Conservation (phyloP, 2,113 vertebrate species). For the Plestiodon gilberti region DNA sequence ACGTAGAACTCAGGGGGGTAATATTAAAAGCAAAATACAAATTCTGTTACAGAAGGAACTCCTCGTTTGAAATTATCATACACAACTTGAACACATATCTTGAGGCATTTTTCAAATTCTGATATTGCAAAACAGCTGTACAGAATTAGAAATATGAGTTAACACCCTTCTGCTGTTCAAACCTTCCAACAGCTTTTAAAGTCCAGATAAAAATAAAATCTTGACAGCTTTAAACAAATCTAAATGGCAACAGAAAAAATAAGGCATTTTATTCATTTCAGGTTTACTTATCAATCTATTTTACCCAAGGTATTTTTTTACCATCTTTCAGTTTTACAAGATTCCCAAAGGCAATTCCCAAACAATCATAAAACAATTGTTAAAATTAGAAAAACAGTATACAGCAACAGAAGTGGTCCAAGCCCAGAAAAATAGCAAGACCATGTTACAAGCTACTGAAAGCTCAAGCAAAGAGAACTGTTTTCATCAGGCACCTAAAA, state of each 20-base stretch:
- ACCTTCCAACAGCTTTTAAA: accelerated
- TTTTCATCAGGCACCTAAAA: too few relatives aligned
- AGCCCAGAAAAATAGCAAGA: too few relatives aligned
- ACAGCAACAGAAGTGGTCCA: background rate
- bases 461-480: too few relatives aligned
- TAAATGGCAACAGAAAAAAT: background rate
- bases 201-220: background rate
- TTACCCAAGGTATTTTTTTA: background rate
- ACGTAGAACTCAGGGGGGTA: background rate
- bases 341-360: background rate
- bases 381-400: background rate
- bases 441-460: too few relatives aligned
- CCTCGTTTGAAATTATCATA: background rate
- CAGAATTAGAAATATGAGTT: background rate
- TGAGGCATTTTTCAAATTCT: background rate
- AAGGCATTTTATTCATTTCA: background rate
- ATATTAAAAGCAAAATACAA: background rate
- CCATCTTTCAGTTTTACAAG: background rate
- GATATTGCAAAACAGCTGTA: background rate
- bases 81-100: background rate
- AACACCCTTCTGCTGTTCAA: background rate
- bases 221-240: background rate
- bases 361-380: background rate
- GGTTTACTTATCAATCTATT: background rate
- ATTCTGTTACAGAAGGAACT: background rate